Conservation (phyloP, 2,888 invertebrate species). For the Halictus quadricinctus region DNA sequence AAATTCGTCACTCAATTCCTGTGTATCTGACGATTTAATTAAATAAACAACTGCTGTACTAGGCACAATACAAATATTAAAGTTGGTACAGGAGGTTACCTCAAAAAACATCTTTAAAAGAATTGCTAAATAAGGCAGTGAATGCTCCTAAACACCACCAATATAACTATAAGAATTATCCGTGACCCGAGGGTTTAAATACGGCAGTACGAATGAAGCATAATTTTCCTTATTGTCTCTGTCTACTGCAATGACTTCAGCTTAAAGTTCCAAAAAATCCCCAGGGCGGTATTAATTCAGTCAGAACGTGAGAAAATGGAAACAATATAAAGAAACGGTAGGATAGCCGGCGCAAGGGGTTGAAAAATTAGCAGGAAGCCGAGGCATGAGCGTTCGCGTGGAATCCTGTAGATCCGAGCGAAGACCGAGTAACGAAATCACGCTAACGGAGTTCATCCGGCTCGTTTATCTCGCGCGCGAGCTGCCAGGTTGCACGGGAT, state of each 20-base stretch:
- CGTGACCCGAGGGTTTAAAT: neutral
- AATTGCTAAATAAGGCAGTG: no score
- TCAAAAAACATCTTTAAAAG: no score
- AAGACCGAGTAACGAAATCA: conserved; percentile 55
- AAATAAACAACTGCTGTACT: neutral
- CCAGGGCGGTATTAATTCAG: neutral
- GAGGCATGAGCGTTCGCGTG: conserved; percentile 14
- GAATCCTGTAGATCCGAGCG: conserved; percentile 47
- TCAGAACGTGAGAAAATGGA: neutral
- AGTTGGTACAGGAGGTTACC: no score
- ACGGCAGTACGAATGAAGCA: neutral
- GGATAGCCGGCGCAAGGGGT: neutral
- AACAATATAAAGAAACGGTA: neutral
- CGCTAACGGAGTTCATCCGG: conserved; percentile 52
- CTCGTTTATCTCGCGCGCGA: conserved; percentile 47
- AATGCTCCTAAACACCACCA: neutral
- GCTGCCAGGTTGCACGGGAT: conserved; percentile 42
- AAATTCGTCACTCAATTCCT: neutral
- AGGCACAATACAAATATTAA: no score
- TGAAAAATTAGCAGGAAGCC: conserved; percentile 25
- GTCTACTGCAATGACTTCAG: neutral
- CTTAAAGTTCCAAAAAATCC: neutral
- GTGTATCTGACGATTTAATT: neutral
- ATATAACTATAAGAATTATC: neutral
- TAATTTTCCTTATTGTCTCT: neutral